Percentiles rank a stretch among this genome's conserved stretches.
These are phyloP conservation scores for Halictus rubicundus DNA, from an alignment of 1,140 invertebrate species.

Conservation along the genomic window DNA sequence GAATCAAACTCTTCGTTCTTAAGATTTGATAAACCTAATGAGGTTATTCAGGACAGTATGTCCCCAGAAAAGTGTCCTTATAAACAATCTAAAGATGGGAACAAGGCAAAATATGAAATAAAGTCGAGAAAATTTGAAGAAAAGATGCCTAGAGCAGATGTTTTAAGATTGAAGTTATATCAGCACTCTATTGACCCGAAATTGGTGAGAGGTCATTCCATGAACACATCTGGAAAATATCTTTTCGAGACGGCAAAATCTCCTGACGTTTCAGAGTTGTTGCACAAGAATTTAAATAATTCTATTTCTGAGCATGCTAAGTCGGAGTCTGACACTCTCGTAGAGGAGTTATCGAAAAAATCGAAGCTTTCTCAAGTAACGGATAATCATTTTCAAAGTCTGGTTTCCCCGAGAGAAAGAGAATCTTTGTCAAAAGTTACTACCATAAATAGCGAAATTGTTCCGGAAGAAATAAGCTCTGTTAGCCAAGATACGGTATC, in stretches of 20 bases:
- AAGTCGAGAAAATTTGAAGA: slow-evolving; percentile 76
- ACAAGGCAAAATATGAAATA: slow-evolving; percentile 71
- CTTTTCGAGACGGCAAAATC: slow-evolving; percentile 50
- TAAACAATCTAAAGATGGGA: slow-evolving; percentile 49
- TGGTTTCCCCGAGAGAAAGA: slow-evolving; percentile 27
- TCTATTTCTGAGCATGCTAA: slow-evolving; percentile 61
- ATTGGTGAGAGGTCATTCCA: slow-evolving; percentile 47
- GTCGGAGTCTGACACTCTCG: slow-evolving; percentile 74
- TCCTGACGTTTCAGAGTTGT: slow-evolving; percentile 20
- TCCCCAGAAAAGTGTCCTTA: slow-evolving; percentile 39
- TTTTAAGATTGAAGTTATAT: slow-evolving; percentile 65
- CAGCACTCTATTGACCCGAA: slow-evolving; percentile 65
- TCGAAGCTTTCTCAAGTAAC: slow-evolving; percentile 48
- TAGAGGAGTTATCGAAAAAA: slow-evolving; percentile 74
- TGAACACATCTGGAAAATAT: slow-evolving; percentile 38
- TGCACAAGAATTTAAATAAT: slow-evolving; percentile 48
- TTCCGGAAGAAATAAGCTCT: slow-evolving; percentile 47
- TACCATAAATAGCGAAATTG: slow-evolving; percentile 33
- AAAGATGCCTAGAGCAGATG: slow-evolving; percentile 75
- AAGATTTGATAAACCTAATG: slow-evolving; percentile 42
- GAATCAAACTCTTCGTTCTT: slow-evolving; percentile 50
- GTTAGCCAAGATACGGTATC: slow-evolving; percentile 49
- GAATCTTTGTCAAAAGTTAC: slow-evolving; percentile 29
- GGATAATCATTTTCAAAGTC: slow-evolving; percentile 40
- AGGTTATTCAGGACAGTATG: slow-evolving; percentile 29